Conservation (phyloP, 2,113 vertebrate genomes). For the Todiramphus saurophagus region DNA sequence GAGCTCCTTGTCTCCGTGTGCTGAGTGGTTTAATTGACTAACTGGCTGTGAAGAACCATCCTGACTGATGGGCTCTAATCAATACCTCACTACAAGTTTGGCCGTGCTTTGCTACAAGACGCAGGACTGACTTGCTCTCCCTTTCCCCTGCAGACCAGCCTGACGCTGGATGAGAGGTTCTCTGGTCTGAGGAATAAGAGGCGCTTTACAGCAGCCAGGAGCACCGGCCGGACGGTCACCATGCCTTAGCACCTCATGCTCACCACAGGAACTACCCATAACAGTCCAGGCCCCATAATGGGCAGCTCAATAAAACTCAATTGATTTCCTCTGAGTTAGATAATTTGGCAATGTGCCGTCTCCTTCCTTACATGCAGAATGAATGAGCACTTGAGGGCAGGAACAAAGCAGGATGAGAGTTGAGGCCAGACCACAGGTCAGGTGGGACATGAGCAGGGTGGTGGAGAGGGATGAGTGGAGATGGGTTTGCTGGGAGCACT, state of each 20-base stretch:
- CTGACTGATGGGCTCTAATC: slow-evolving; percentile 47
- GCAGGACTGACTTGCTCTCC: slow-evolving; percentile 26
- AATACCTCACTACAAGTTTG: not conserved
- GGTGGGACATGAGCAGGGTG: not conserved
- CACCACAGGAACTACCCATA: not conserved
- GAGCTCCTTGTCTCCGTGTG: slow-evolving; percentile 3
- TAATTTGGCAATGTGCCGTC: not conserved
- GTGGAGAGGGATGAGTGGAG: fast-evolving
- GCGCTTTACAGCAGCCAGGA: slow-evolving; percentile 15
- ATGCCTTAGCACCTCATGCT: not conserved
- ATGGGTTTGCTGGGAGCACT: not conserved
- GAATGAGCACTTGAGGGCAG: not conserved
- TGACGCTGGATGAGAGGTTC: slow-evolving; percentile 82
- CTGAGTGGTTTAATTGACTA: slow-evolving; percentile 51
- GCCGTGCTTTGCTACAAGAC: not conserved
- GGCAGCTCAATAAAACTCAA: not conserved
- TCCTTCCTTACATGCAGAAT: not conserved
- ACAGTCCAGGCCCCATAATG: not conserved
- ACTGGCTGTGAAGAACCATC: not conserved
- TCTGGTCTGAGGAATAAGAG: slow-evolving; percentile 71
- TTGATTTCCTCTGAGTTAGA: slow-evolving; percentile 19
- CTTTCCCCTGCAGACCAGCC: slow-evolving; percentile 74
- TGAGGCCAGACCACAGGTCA: not conserved
- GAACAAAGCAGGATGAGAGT: not conserved
- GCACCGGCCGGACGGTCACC: slow-evolving; percentile 54